Evolutionary conservation across 2,113 vertebrate species (phyloP), one percentile per base, ranked within the genome.

Genomic region (Brachirus orientalis): DNA sequence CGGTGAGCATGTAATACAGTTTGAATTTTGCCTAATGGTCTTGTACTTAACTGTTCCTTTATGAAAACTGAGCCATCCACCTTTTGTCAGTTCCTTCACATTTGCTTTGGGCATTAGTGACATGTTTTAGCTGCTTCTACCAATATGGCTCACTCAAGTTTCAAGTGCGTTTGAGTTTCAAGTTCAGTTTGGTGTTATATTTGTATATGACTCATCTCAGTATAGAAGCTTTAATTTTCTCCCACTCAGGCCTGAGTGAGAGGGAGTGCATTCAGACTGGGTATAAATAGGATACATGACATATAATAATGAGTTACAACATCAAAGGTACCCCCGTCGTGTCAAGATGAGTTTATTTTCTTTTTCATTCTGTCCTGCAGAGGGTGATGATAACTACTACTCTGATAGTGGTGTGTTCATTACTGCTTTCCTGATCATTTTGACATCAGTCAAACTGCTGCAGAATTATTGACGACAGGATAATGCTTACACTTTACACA

Each of bases 261-360:
- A 28, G 57, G 14, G 53, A 55, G 11, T 3, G 0, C n/a, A 36
- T 75, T 74, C 36, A 58, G 48, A 51, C 35, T 17, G 28, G 10
- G 38, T 36, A 6, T 28, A 38, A 82, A 69, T 55, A 19, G 41
- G 51, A 51, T 48, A 51, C 18, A 51, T 55, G 44, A 53, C 53
- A 63, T 16, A 66, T 51, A 43, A 19, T 55, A 64, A 66, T 62
- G 61, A 57, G 12, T 67, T 63, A 51, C 51, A 59, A 38, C 36
- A 41, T 63, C 17, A 44, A 44, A 50, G 56, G 14, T 62, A 63
- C 10, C 35, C n/a, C 1, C 35, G 54, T 9, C 60, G n/a, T 60
- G 51, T 70, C 44, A 51, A 33, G 35, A 56, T 33, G 8, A 16
- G 53, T 66, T 51, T 45, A n/a, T n/a, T 54, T 56, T 47, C 38